Evolutionary conservation across 2,113 vertebrate species (phyloP), one percentile per base, ranked within the genome.

Genomic region (Dasypus novemcinctus): DNA sequence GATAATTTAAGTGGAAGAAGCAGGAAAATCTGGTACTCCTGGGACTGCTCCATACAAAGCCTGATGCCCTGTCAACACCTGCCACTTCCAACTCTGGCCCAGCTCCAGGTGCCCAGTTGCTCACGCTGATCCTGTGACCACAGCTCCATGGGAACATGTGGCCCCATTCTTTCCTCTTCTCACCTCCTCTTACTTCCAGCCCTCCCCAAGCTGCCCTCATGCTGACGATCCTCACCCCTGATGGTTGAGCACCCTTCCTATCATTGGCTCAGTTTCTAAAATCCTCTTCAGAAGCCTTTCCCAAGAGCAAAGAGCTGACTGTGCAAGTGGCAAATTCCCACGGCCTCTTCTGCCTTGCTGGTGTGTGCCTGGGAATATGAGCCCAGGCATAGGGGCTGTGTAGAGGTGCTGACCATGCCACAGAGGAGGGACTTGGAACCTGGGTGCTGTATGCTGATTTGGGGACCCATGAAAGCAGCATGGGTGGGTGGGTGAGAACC

Each of bases 201-300:
- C 14, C 8, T 54, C 61, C 41, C 2, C 12, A 23, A 33, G 27
- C 18, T 80, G 64, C 23, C 36, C 11, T 43, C 9, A 10, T 5
- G 52, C 41, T 91, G 43, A 79, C 46, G 36, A n/a, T 36, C 41
- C 17, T 79, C 61, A 75, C 1, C 2, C 57, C 49, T 61, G 54
- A 2, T 0, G n/a, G 71, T 29, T 0, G 1, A 69, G 21, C 5
- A 7, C 15, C 76, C 76, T 68, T 82, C 1, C 21, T 43, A 17
- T 49, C 68, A 61, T 4, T 41, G 27, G 41, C 27, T 14, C 38
- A 13, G 52, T n/a, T 17, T 33, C 41, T 27, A 81, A 4, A 7
- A 13, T 68, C 38, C 52, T 17, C 14, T 87, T 6, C 29, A 23
- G 59, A 36, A 74, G 25, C 29, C 15, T 63, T 41, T 17, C 23